phyloP scores from a whole-genome alignment of 2,113 vertebrate genomes.

The Zingel zingel region DNA sequence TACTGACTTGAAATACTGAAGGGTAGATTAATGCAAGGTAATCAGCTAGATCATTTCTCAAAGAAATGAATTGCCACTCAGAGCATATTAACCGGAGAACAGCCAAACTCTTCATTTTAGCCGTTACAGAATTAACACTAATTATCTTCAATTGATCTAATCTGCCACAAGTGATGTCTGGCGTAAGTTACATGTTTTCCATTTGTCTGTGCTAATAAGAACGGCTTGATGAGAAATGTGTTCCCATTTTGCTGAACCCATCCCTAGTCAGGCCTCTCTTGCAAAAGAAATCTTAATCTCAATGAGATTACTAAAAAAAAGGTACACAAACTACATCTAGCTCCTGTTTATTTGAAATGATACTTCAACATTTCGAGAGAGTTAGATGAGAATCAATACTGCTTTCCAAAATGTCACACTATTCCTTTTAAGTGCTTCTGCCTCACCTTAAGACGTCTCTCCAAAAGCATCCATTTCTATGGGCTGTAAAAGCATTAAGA shows the following conservation, averaged over 20 bases:
- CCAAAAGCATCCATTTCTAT: not conserved
- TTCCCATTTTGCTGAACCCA: not conserved
- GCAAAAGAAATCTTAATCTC: not conserved
- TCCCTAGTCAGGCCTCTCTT: not conserved
- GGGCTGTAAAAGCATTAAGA: constrained; percentile 19
- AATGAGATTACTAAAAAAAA: not conserved
- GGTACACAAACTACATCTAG: no score
- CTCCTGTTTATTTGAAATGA: not conserved
- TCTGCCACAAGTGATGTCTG: not conserved
- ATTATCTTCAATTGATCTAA: not conserved
- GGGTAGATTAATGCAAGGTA: not conserved
- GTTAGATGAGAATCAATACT: constrained; percentile 4
- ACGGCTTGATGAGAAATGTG: not conserved
- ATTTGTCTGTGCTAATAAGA: not conserved
- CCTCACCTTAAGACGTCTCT: not conserved
- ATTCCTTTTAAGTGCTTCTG: not conserved
- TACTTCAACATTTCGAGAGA: constrained; percentile 6
- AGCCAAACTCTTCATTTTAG: not conserved
- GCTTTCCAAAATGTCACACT: constrained; percentile 30
- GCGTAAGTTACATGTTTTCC: not conserved
- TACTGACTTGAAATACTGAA: not conserved
- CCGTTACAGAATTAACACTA: not conserved
- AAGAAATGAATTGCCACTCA: not conserved
- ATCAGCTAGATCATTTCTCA: not conserved
- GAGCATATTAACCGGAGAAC: not conserved